Evolutionary conservation across 2,888 invertebrate species (phyloP), one percentile per base, ranked within the genome.

Genomic region (Crematogaster levior): DNA sequence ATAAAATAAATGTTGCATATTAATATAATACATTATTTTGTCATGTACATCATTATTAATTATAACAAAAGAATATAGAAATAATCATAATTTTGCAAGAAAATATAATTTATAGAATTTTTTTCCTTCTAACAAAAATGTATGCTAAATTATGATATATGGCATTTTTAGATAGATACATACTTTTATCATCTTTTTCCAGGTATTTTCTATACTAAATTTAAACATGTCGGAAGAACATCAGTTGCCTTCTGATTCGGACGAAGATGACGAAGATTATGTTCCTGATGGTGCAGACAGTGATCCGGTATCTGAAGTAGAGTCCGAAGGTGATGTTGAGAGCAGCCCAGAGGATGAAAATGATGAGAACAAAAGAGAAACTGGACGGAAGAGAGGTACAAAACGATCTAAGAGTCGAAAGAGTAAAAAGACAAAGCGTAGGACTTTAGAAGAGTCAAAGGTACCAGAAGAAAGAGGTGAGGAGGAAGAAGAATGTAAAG

Each of bases 251-350:
- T 97, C 97, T 18, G 97, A 96, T 79, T 97, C 97, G 87, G 97
- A 97, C 90, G 95, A 96, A 86, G 97, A 97, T 93, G 98, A 98
- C 93, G 97, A 97, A 88, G 97, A 98, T 92, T 98, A 97, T 92
- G 95, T 96, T 84, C 97, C 97, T 40, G 96, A 96, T 86, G 96
- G 95, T 85, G 96, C 95, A 72, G 93, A 94, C 21, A 94, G 94
- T 68, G 96, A 96, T 91, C 95, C 95, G 85, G 95, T 96, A 9
- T 97, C 97, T 0, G 97, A 97, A 94, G 96, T 96, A 87, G 96
- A 96, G 75, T 96, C 96, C 0, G 95, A 95, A 87, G 96, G 96
- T 1, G 96, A 96, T 87, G 95, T 95, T 46, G 96, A 96, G 90
- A 96, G 96, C 79, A 95, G 95, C 27, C 95, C 95, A 66, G 96